Evolutionary conservation across 1,140 invertebrate species (phyloP).

Genomic region (Macrobrachium rosenbergii): DNA sequence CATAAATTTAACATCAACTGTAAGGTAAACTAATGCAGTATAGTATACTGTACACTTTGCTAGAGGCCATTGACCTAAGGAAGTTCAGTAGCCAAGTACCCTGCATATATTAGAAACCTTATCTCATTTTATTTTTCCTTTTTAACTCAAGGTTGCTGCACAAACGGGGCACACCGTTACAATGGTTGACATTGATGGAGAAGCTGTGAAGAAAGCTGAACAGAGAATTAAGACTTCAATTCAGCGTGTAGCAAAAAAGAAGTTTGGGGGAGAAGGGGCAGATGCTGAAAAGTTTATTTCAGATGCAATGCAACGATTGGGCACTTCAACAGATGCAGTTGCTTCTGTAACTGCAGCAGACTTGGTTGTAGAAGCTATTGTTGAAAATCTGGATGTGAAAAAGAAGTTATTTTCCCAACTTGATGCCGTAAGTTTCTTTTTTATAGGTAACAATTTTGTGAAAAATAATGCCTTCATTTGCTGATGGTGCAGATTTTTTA

Average conservation of each 20-base stretch:
- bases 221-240: constrained; percentile 80
- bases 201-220: constrained; percentile 80
- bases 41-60: too few species aligned
- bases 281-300: constrained; percentile 79
- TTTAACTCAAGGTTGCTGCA: constrained; percentile 81
- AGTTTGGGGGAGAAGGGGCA: constrained; percentile 77
- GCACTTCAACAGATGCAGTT: constrained; percentile 75
- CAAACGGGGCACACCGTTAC: constrained; percentile 82
- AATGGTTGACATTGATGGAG: constrained; percentile 80
- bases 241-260: constrained; percentile 83
- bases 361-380: constrained; percentile 88
- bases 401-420: constrained; percentile 81
- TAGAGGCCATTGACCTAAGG: background rate
- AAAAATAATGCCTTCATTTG: too few species aligned
- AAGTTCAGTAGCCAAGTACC: background rate
- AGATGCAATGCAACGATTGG: constrained; percentile 76
- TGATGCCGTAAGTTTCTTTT: constrained; percentile 68
- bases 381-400: constrained; percentile 87
- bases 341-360: constrained; percentile 78
- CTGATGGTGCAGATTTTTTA: too few species aligned
- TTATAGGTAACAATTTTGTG: background rate
- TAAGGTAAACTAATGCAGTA: too few species aligned
- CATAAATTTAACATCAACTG: too few species aligned
- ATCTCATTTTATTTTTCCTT: background rate
- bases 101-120: background rate